A percentile compares a stretch with the other conserved stretches of the same genome.
These are phyloP conservation scores for Megastigmus dorsalis DNA, from an alignment of 2,888 invertebrate genomes.

Conservation along the genomic window DNA sequence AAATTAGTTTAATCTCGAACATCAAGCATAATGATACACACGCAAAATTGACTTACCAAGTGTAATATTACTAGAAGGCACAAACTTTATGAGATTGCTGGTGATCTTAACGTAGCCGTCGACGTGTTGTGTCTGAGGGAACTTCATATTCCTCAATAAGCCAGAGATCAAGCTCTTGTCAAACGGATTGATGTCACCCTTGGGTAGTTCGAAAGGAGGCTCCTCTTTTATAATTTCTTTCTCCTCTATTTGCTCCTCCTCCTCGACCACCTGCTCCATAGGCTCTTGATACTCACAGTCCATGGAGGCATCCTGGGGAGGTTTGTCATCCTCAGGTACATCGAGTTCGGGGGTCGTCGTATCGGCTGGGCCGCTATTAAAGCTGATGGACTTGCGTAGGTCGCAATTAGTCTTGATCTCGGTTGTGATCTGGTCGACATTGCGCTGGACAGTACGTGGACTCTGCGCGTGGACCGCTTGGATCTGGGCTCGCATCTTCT, in stretches of 20 bases:
- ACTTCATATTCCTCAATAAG: constrained; percentile 83
- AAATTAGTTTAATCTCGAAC: not conserved
- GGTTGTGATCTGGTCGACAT: constrained; percentile 72
- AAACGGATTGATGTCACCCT: constrained; percentile 84
- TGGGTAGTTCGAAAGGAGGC: constrained; percentile 66
- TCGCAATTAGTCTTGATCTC: constrained; percentile 72
- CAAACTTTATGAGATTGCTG: constrained; percentile 70
- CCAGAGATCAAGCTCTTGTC: constrained; percentile 81
- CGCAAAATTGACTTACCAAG: constrained; percentile 70
- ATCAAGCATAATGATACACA: not conserved
- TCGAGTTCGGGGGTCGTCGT: not conserved
- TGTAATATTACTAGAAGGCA: constrained; percentile 72
- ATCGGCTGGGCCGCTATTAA: constrained; percentile 49
- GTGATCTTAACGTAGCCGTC: constrained; percentile 72
- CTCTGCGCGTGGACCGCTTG: constrained; percentile 73
- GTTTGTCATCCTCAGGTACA: not conserved
- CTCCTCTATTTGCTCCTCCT: constrained; percentile 61
- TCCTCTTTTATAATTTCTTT: too few species aligned
- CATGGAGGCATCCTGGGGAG: constrained; percentile 67
- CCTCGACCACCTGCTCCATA: constrained; percentile 58
- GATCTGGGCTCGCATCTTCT: constrained; percentile 70
- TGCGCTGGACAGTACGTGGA: constrained; percentile 72
- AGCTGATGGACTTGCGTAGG: constrained; percentile 68
- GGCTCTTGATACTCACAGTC: constrained; percentile 67
- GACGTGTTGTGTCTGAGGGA: constrained; percentile 78